Percentiles rank a stretch among this genome's conserved stretches.
Conservation (phyloP, 2,113 vertebrate genomes). For the Tragelaphus scriptus region DNA sequence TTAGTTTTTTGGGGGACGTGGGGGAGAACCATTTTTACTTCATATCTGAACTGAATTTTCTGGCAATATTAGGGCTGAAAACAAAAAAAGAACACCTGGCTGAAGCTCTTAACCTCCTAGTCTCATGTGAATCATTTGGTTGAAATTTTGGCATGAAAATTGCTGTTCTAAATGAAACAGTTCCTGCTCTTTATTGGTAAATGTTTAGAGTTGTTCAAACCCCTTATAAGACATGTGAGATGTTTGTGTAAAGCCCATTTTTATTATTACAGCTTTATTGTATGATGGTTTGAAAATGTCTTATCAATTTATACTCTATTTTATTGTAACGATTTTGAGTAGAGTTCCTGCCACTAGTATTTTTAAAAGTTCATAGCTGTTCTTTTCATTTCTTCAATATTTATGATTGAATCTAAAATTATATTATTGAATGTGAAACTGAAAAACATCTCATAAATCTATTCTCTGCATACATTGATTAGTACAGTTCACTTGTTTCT, state of each 20-base stretch:
- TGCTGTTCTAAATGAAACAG: not conserved
- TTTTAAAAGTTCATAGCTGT: not conserved
- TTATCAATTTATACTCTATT: conserved; percentile 6
- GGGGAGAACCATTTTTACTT: not conserved
- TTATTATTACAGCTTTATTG: not conserved
- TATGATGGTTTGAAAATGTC: not conserved
- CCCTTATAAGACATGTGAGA: not conserved
- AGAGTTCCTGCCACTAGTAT: not conserved
- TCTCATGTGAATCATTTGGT: not conserved
- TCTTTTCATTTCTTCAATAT: conserved; percentile 21
- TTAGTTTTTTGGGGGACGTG: not conserved
- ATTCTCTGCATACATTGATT: not conserved
- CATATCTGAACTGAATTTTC: not conserved
- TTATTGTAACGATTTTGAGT: conserved; percentile 14
- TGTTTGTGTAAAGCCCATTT: conserved; percentile 17
- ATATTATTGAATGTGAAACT: not conserved
- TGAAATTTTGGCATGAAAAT: conserved; percentile 26
- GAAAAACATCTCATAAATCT: not conserved
- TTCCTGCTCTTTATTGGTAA: not conserved
- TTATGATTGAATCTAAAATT: not conserved
- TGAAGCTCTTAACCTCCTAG: not conserved
- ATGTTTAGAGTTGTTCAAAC: not conserved
- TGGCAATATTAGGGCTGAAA: conserved; percentile 24
- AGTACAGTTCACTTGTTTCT: not conserved
- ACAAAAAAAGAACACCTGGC: not conserved